Conservation (phyloP, 2,113 vertebrate species). For the Garra rufa region DNA sequence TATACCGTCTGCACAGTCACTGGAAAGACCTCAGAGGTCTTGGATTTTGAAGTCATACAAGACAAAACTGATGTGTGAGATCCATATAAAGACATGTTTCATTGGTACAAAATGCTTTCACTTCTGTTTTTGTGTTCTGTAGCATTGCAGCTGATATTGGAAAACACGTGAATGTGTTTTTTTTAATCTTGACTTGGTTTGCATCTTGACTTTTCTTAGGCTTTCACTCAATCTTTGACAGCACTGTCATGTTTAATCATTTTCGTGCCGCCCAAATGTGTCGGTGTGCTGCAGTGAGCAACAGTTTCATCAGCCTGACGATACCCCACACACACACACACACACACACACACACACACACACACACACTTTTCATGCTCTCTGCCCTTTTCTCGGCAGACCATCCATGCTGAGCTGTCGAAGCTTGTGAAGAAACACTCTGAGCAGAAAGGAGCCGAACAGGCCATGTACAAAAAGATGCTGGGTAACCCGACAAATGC, state of each 20-base stretch:
- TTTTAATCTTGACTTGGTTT: slow-evolving; percentile 2
- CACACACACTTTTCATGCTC: slow-evolving; percentile 10
- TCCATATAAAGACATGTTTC: not conserved
- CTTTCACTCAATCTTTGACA: not conserved
- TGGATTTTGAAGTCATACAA: not conserved
- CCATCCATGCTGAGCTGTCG: slow-evolving; percentile 93
- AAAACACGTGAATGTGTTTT: not conserved
- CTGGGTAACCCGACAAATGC: slow-evolving; percentile 80
- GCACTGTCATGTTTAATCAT: not conserved
- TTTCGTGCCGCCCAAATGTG: slow-evolving; percentile 9
- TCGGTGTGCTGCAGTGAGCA: slow-evolving; percentile 30
- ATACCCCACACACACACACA: not conserved
- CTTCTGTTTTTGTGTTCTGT: slow-evolving; percentile 35
- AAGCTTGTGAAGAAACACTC: slow-evolving; percentile 93
- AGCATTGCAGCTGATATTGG: slow-evolving; percentile 7
- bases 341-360: no score
- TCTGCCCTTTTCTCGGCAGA: slow-evolving; percentile 70
- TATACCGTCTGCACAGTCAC: not conserved
- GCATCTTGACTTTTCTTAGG: not conserved
- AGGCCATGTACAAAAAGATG: slow-evolving; percentile 98
- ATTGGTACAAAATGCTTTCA: not conserved
- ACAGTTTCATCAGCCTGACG: slow-evolving; percentile 21
- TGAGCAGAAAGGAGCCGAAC: slow-evolving; percentile 88
- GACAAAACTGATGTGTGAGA: not conserved
- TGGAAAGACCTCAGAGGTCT: no score